Conservation (phyloP, 2,113 vertebrate genomes). For the Sturnus vulgaris region DNA sequence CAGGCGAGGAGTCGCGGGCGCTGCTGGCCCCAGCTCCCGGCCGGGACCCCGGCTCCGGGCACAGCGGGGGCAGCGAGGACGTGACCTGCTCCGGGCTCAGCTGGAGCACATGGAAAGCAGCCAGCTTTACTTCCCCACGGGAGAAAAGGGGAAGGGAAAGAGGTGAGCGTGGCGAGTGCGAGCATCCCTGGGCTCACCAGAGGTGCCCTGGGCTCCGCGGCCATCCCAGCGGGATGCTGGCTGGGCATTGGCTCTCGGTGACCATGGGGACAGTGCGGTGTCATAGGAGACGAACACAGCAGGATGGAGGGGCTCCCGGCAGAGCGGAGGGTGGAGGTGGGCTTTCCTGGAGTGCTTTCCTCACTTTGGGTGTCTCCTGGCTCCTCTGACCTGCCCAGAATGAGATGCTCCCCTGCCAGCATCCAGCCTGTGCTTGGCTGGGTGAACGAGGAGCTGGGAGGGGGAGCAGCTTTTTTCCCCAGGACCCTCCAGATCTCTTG, state of each 20-base stretch:
- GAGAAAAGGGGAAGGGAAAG: not conserved
- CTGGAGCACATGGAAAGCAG: not conserved
- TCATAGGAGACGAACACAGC: not conserved
- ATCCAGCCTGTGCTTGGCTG: not conserved
- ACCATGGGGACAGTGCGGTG: fast-evolving
- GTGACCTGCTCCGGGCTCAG: not conserved
- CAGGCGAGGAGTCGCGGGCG: not conserved
- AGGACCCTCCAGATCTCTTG: not conserved
- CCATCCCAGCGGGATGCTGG: not conserved
- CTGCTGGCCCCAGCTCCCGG: not conserved
- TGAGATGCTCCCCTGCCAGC: not conserved
- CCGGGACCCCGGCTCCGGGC: not conserved
- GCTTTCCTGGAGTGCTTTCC: not conserved
- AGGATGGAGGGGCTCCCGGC: not conserved
- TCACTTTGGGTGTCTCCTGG: fast-evolving
- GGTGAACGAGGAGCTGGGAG: fast-evolving
- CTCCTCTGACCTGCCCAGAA: not conserved
- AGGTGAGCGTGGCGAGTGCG: not conserved
- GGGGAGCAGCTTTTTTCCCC: not conserved
- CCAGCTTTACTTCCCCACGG: not conserved
- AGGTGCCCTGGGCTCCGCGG: not conserved
- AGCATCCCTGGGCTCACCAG: not conserved
- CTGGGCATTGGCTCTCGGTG: fast-evolving
- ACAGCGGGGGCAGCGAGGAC: fast-evolving
- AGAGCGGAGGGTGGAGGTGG: not conserved